Evolutionary conservation across 2,888 invertebrate species (phyloP).

Genomic region (Chymomyza procnemis): DNA sequence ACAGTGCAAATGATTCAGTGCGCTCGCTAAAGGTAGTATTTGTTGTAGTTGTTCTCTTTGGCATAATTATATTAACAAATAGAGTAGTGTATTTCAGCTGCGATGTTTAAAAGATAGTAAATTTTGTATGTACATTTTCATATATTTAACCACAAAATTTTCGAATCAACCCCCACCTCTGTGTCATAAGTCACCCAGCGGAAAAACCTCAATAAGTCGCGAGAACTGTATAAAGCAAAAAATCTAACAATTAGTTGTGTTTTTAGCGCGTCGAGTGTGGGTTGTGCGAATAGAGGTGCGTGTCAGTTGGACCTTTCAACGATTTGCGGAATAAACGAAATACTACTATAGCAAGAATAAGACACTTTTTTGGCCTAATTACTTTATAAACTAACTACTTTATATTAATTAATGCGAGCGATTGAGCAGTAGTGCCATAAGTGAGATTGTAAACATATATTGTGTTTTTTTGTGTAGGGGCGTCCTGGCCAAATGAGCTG

Average conservation of each 20-base stretch:
- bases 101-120: not conserved
- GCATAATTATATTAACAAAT: no score
- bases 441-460: not conserved
- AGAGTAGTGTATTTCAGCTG: not conserved
- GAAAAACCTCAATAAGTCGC: not conserved
- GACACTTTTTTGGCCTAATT: not conserved
- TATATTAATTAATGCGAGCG: not conserved
- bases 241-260: not conserved
- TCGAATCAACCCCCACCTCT: not conserved
- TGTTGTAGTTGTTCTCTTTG: not conserved
- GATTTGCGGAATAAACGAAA: not conserved
- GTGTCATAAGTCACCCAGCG: not conserved
- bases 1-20: not conserved
- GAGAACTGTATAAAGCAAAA: not conserved
- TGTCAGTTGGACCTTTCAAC: not conserved
- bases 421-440: not conserved
- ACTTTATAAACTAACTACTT: not conserved
- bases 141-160: not conserved
- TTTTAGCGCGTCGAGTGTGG: not conserved
- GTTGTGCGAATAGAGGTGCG: not conserved
- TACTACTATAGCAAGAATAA: not conserved
- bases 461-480: not conserved
- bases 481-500: conserved; percentile 32
- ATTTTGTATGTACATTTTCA: not conserved
- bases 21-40: not conserved